These are phyloP conservation scores for Hypolimnas misippus DNA, from an alignment of 2,888 invertebrate genomes.

Conservation along the genomic window DNA sequence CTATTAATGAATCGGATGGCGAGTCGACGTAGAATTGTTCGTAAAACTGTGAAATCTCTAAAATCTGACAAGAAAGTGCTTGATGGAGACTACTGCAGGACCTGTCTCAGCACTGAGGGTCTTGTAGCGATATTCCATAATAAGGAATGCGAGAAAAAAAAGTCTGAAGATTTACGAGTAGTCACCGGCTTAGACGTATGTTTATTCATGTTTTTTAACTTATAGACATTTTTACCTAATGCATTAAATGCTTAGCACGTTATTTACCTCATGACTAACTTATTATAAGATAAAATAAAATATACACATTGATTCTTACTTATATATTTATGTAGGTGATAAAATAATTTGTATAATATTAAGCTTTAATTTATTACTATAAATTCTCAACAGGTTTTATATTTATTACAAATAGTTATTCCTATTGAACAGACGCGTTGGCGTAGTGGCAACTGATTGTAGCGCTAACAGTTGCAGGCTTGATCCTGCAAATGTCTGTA, in stretches of 20 bases:
- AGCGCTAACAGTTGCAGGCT: too few species aligned
- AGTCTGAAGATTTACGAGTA: conserved; percentile 54
- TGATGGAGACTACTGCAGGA: conserved; percentile 51
- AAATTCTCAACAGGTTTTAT: too few species aligned
- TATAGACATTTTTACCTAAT: neutral
- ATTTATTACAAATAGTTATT: too few species aligned
- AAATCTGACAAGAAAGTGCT: conserved; percentile 20
- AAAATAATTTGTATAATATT: too few species aligned
- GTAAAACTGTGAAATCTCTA: conserved; percentile 30
- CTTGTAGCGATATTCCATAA: conserved; percentile 57
- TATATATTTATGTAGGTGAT: too few species aligned
- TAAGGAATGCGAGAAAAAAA: conserved; percentile 54
- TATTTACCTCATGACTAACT: neutral
- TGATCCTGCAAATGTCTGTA: too few species aligned
- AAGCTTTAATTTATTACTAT: too few species aligned
- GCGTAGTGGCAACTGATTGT: too few species aligned
- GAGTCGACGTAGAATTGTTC: conserved; percentile 42
- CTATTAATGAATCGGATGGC: conserved; percentile 55
- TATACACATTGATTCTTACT: too few species aligned
- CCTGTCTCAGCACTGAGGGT: conserved; percentile 59
- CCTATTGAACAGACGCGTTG: too few species aligned
- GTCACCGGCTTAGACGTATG: conserved; percentile 63
- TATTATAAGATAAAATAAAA: too few species aligned
- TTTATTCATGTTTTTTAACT: conserved; percentile 2
- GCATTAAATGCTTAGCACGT: neutral